phyloP scores from a whole-genome alignment of 1,140 invertebrate species.

The Samia ricini region DNA sequence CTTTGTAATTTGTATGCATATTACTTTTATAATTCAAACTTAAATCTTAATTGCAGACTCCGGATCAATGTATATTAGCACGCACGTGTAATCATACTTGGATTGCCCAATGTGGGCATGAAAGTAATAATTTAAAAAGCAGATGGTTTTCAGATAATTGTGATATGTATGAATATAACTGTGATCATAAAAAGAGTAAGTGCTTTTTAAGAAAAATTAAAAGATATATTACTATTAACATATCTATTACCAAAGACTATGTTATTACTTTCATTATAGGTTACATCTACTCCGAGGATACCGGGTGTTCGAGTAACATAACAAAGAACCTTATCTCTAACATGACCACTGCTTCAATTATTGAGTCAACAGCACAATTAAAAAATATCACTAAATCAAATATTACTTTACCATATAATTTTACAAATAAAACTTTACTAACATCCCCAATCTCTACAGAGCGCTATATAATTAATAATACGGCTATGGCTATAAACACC shows the following conservation, averaged over 20 bases:
- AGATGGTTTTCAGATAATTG: conserved; percentile 47
- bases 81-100: conserved; percentile 50
- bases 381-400: neutral
- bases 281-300: neutral
- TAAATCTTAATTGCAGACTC: conserved; percentile 25
- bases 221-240: neutral
- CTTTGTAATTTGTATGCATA: neutral
- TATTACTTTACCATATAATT: neutral
- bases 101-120: conserved; percentile 34
- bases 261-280: neutral
- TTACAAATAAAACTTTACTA: neutral
- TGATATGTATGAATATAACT: conserved; percentile 51
- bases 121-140: conserved; percentile 20
- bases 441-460: neutral
- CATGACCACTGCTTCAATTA: conserved; percentile 15
- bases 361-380: neutral
- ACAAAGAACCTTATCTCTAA: conserved; percentile 9
- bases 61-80: conserved; percentile 33
- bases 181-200: conserved; percentile 40
- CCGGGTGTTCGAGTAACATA: neutral
- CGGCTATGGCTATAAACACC: neutral
- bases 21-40: neutral
- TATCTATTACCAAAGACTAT: too few species aligned
- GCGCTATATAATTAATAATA: neutral
- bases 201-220: conserved; percentile 7